Conservation (phyloP, 2,888 invertebrate species). For the Leistus spinibarbis region DNA sequence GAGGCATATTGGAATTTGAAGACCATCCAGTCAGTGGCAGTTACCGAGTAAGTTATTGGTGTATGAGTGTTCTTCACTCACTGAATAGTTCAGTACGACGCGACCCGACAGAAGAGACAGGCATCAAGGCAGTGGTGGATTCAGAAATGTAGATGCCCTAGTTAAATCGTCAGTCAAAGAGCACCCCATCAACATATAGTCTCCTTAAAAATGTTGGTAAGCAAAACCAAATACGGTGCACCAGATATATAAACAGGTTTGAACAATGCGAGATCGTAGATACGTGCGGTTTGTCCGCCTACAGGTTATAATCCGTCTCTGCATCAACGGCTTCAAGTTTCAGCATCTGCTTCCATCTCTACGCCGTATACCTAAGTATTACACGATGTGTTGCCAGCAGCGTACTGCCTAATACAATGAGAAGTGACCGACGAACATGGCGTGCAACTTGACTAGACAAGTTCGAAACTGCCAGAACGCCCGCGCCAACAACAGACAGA, state of each 20-base stretch:
- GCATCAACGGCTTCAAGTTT: background rate
- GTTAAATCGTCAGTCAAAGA: background rate
- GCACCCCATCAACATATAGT: background rate
- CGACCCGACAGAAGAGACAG: background rate
- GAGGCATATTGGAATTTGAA: background rate
- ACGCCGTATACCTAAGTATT: background rate
- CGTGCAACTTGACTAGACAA: constrained; percentile 28
- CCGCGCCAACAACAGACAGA: constrained; percentile 12
- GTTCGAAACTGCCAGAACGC: constrained; percentile 16
- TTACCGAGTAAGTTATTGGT: background rate
- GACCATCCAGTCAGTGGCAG: background rate
- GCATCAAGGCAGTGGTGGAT: background rate
- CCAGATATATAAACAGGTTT: background rate
- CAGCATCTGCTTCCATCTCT: background rate
- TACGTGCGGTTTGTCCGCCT: background rate
- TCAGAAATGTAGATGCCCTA: background rate
- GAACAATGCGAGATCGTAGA: background rate
- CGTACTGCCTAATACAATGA: constrained; percentile 20
- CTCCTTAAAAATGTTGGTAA: background rate
- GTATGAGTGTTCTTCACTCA: background rate
- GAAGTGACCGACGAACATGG: constrained; percentile 20
- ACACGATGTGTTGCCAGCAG: constrained; percentile 13
- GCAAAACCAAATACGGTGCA: background rate
- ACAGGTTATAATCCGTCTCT: background rate
- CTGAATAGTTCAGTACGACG: background rate